Conservation (phyloP, 2,888 invertebrate species). For the Smittia sp. region DNA sequence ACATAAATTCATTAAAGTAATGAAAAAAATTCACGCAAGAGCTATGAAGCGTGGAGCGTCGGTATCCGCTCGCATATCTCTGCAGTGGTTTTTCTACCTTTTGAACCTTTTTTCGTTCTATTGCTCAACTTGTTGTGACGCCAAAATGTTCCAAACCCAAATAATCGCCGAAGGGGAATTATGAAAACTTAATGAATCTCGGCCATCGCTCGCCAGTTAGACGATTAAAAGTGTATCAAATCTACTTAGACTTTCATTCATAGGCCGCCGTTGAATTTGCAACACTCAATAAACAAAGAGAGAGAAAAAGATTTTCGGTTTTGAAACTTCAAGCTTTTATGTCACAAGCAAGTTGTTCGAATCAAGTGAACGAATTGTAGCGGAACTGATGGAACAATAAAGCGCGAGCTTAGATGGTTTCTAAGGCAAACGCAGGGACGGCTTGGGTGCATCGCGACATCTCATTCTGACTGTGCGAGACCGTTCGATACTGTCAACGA, state of each 20-base stretch:
- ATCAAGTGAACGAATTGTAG: constrained; percentile 12
- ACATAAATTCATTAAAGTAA: constrained; percentile 25
- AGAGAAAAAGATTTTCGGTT: not conserved
- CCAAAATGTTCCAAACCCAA: not conserved
- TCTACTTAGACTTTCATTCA: not conserved
- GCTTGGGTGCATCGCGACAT: not conserved
- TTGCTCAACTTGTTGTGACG: not conserved
- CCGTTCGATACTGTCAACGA: not conserved
- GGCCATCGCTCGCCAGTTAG: no score
- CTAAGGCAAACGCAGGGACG: not conserved
- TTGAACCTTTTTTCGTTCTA: constrained; percentile 2
- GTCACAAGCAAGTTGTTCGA: no score
- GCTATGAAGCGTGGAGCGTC: constrained; percentile 51
- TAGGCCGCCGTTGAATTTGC: not conserved
- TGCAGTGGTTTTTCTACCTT: constrained; percentile 5
- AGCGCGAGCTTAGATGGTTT: not conserved
- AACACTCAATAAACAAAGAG: not conserved
- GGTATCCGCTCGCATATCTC: constrained; percentile 31
- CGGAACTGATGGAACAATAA: constrained; percentile 20
- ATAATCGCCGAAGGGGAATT: no score
- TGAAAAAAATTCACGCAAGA: constrained; percentile 45
- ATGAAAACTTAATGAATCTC: no score
- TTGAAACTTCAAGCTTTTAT: not conserved
- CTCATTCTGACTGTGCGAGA: not conserved
- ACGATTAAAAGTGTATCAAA: not conserved